Conservation (phyloP, 2,888 invertebrate genomes). For the Heliconius erato region DNA sequence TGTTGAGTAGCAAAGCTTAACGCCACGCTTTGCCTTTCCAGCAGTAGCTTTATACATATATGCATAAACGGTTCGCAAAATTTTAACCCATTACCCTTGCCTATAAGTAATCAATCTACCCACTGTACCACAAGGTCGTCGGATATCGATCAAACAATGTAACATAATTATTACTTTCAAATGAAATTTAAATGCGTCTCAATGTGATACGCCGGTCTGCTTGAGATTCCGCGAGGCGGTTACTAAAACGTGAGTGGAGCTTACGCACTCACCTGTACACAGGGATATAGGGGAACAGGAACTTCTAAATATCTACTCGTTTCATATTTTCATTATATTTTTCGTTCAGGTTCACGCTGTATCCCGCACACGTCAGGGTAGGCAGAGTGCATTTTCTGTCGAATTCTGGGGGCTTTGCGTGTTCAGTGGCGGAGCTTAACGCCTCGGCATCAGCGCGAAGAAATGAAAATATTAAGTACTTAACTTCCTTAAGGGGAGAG, state of each 20-base stretch:
- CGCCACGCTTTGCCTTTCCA: too few relatives aligned
- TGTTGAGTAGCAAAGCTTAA: too few relatives aligned
- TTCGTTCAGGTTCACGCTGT: background rate
- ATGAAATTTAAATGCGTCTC: conserved; percentile 48
- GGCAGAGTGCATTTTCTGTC: too few relatives aligned
- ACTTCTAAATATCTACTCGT: background rate
- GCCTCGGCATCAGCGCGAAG: background rate
- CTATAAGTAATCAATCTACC: background rate
- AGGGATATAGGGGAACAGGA: conserved; percentile 39
- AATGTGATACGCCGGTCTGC: conserved; percentile 62
- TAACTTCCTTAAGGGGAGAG: too few relatives aligned
- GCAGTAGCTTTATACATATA: too few relatives aligned
- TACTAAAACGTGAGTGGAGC: conserved; percentile 67
- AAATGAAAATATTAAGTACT: too few relatives aligned
- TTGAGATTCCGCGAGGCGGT: conserved; percentile 67
- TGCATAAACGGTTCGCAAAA: background rate
- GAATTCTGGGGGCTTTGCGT: too few relatives aligned
- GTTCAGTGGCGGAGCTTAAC: background rate
- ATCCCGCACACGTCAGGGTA: background rate
- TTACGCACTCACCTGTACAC: conserved; percentile 70
- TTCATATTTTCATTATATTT: background rate
- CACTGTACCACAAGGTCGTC: background rate
- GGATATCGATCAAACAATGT: background rate
- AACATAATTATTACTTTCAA: conserved; percentile 28
- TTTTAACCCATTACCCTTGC: background rate